Base-by-base conservation (phyloP, 2,888 invertebrate species). In the Nemotelus pantherinus region DNA sequence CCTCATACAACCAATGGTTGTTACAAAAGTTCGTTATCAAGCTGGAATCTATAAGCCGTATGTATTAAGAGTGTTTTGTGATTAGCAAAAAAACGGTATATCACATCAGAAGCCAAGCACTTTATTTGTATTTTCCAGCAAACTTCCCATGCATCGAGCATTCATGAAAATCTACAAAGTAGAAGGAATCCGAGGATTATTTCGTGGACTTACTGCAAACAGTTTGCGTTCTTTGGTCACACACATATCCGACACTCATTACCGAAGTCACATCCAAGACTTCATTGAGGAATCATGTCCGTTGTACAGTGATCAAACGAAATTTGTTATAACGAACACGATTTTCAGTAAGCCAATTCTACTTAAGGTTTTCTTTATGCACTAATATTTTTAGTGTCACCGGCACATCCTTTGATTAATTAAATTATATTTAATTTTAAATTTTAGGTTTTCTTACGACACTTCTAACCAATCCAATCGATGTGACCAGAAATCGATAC, bases 1-100 rank as follows among this genome's bases (percentile, higher is more conserved):
- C 2, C 9, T 48, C 3, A 43, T 48, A 3, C 68, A 68, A 68
- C 68, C 68, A 48, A 25, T 68, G 5, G 44, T 68, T 50, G 50
- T 68, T 39, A 53, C 68, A 4, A 68, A 68, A 3, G 50, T 68
- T n/a, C 48, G 68, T 4, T 50, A 68, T 10, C 68, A 68, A 68
- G 68, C 68, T 2, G 47, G 68, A 47, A 68, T 53, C 9, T 68
- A 68, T 68, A 10, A 25, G 53, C 48, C 41, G 68, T 68, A 68
- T 5, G 48, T 53, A 10, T 47, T 5, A 4, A 5, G 6, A 7
- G n/a, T 47, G 47, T 4, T 10, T 9, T 9, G 6, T 5, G 25
- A 6, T 10, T 4, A 10, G 25, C 25, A 25, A 25, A 25, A 25
- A 25, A 25, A 25, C 25, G 0, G 25, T 25, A 25, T 25, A 47